phyloP scores from a whole-genome alignment of 37 sponge, comb jelly and placozoan species.

The Axinella damicornis region DNA sequence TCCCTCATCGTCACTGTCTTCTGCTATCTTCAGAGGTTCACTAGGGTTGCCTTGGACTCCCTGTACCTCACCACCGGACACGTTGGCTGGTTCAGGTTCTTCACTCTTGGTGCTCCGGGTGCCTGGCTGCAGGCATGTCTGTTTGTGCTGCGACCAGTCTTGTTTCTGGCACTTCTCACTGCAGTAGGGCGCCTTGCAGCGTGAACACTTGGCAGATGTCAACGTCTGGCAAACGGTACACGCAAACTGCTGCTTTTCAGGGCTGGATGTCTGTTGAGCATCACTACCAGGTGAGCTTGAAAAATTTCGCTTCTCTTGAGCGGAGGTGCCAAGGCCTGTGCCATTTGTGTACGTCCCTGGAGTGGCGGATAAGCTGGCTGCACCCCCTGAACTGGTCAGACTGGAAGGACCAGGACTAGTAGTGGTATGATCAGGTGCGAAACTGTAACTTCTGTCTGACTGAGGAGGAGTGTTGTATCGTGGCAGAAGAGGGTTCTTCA shows the following conservation, averaged over 20 bases:
- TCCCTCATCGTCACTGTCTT: slow-evolving; percentile 60
- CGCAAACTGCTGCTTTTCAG: too few relatives aligned
- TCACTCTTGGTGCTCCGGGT: too few relatives aligned
- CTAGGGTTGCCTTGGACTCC: too few relatives aligned
- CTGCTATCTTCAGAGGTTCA: slow-evolving; percentile 45
- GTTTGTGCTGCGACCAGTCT: slow-evolving; percentile 70
- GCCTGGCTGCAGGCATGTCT: slow-evolving; percentile 17
- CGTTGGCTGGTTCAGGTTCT: too few relatives aligned
- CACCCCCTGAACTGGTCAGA: background rate
- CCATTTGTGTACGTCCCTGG: too few relatives aligned
- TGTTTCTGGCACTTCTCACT: slow-evolving; percentile 52
- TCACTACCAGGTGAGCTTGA: too few relatives aligned
- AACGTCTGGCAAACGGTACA: slow-evolving; percentile 32
- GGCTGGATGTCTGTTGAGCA: too few relatives aligned
- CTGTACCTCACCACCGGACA: too few relatives aligned
- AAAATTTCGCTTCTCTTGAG: too few relatives aligned
- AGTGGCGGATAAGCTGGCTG: slow-evolving; percentile 16
- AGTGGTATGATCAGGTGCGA: too few relatives aligned
- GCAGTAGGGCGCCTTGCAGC: slow-evolving; percentile 76
- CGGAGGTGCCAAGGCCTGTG: too few relatives aligned
- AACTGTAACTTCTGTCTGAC: background rate
- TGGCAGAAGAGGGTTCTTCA: slow-evolving; percentile 20
- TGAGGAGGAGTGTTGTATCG: background rate
- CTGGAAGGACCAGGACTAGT: background rate
- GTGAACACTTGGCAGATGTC: slow-evolving; percentile 32